Base-by-base conservation (phyloP, 1,140 invertebrate species). In the Trissolcus basalis region DNA sequence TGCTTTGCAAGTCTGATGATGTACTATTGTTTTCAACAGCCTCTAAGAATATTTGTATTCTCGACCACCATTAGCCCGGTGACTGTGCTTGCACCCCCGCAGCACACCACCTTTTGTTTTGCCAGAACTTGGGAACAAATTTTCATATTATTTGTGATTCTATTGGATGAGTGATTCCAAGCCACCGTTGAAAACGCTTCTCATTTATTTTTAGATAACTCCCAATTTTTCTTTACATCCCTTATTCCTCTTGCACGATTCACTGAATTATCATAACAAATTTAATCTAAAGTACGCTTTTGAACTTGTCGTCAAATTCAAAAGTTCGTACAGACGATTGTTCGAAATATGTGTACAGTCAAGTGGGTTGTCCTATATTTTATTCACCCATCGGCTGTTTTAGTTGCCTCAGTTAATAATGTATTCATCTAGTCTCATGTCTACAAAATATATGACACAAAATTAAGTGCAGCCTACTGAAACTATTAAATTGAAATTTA, bases 121-220 rank as follows among this genome's bases (percentile, higher is more conserved):
- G 87, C 85, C 85, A 85, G 86, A 87, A 87, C 85, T 87, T 85
- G 85, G 79, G 83, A 86, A 86, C 83, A 86, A 86, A 87, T 87
- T 87, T 87, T 87, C 84, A 87, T 86, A 86, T 86, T 86, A 85
- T 87, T 86, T 87, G 85, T 81, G 83, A 87, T 87, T 87, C 86
- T 86, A 86, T 86, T 86, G 86, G 83, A 85, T 81, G 84, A 81
- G 83, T 83, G 85, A 87, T 86, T 86, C 85, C 83, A 77, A 80
- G 77, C 80, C 75, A 81, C 83, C 84, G 85, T 85, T 83, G 80
- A 80, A 85, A 86, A 84, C 82, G 83, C 80, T 80, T 82, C 67
- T 77, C 67, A 77, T 79, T 53, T 70, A 74, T 70, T 70, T 76
- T 53, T 51, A 76, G 55, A 60, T 76, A 61, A 76, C 73, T 61